Percentiles rank a stretch among this genome's conserved stretches.
Evolutionary conservation across 2,797 vertebrate species (phyloP).

Genomic region (Gila robusta): DNA sequence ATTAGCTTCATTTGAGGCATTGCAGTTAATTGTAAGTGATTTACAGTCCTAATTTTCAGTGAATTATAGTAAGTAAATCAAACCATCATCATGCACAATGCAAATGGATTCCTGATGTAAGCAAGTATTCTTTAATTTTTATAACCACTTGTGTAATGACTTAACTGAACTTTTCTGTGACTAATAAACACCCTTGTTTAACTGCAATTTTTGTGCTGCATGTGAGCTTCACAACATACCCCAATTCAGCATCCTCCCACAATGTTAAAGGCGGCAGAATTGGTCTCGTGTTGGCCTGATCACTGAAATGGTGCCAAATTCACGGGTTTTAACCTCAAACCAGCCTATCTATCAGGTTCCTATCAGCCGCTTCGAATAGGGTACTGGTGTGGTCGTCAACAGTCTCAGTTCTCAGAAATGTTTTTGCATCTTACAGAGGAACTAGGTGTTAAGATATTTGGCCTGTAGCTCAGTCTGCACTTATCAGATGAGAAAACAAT

Average conservation of each 20-base stretch:
- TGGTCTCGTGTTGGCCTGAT: neutral
- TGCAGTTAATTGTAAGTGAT: neutral
- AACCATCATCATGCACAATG: neutral
- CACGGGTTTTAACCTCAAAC: neutral
- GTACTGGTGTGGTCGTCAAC: neutral
- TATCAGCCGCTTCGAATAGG: neutral
- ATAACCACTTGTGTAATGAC: neutral
- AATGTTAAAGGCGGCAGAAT: neutral
- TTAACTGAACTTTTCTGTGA: neutral
- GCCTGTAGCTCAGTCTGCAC: neutral
- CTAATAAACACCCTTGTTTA: neutral
- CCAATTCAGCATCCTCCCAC: neutral
- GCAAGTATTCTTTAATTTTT: neutral
- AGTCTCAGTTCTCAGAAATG: constrained; percentile 18
- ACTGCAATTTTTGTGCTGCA: neutral
- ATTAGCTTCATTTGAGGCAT: neutral
- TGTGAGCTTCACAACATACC: neutral
- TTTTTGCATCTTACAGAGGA: neutral
- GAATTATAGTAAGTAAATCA: neutral
- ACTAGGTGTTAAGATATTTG: neutral
- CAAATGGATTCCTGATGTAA: neutral
- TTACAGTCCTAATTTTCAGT: neutral
- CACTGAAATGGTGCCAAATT: neutral
- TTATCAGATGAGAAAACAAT: neutral
- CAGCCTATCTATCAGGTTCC: neutral